phyloP scores from a whole-genome alignment of 2,888 invertebrate genomes.

The Acrobasis consociella region DNA sequence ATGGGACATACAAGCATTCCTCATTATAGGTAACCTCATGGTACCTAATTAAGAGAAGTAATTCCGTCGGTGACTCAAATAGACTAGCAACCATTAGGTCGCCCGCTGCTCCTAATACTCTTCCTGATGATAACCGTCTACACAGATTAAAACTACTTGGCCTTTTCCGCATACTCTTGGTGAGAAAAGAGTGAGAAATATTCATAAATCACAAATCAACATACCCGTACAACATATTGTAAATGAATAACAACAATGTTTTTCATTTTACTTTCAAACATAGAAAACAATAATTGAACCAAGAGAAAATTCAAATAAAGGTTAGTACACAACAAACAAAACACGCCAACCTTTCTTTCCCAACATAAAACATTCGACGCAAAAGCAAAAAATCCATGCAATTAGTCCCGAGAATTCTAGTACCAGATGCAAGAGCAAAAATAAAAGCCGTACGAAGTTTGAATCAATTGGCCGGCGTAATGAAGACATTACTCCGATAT shows the following conservation, averaged over 20 bases:
- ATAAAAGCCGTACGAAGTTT: constrained; percentile 34
- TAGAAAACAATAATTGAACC: neutral
- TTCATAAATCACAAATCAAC: too few relatives aligned
- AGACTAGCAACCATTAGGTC: too few relatives aligned
- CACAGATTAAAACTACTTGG: too few relatives aligned
- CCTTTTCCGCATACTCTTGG: too few relatives aligned
- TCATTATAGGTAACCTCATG: too few relatives aligned
- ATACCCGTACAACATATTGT: too few relatives aligned
- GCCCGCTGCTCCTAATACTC: too few relatives aligned
- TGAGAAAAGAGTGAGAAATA: too few relatives aligned
- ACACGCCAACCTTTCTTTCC: constrained; percentile 3
- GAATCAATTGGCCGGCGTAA: constrained; percentile 70
- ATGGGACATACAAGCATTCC: too few relatives aligned
- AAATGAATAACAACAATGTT: neutral
- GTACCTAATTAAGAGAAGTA: too few relatives aligned
- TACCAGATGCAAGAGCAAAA: constrained; percentile 26
- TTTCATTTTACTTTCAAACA: neutral
- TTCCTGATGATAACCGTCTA: too few relatives aligned
- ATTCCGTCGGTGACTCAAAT: too few relatives aligned
- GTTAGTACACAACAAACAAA: constrained; percentile 6
- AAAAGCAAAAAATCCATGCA: constrained; percentile 11
- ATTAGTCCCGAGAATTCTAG: constrained; percentile 21
- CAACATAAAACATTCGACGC: constrained; percentile 12
- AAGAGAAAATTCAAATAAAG: constrained; percentile 4
- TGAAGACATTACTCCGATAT: constrained; percentile 72